phyloP scores from a whole-genome alignment of 2,797 vertebrate species.

The Peromyscus nudipes region DNA sequence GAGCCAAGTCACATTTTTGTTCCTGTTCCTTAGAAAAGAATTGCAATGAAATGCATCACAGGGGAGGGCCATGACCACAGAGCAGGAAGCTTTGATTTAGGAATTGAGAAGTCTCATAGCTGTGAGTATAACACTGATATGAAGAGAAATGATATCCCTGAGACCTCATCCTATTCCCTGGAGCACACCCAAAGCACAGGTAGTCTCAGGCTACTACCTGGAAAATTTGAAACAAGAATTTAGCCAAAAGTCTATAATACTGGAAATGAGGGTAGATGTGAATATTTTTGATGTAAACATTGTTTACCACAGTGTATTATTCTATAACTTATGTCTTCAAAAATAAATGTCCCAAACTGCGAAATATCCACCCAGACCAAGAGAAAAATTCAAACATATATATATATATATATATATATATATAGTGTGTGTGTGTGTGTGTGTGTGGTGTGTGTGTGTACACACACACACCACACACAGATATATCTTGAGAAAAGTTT shows the following conservation, averaged over 20 bases:
- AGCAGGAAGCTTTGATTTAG: not conserved
- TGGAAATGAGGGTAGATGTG: not conserved
- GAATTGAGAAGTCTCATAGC: not conserved
- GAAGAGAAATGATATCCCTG: not conserved
- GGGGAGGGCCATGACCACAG: not conserved
- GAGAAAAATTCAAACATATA: not conserved
- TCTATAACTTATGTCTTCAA: not conserved
- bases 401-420: too few species aligned
- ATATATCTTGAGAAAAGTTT: not conserved
- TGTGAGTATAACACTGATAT: not conserved
- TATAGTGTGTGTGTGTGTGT: too few species aligned
- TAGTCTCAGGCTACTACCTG: not conserved
- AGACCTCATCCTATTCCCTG: rapidly evolving
- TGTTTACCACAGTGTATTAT: not conserved
- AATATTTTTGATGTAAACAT: not conserved
- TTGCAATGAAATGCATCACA: not conserved
- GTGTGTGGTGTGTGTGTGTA: not conserved
- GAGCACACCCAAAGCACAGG: not conserved
- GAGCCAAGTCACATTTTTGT: not conserved
- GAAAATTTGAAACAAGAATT: not conserved
- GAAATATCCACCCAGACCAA: not conserved
- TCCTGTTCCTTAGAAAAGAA: not conserved
- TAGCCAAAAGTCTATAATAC: not conserved
- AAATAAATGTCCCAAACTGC: not conserved
- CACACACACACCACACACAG: not conserved